Evolutionary conservation across 2,888 invertebrate species (phyloP), one percentile per base, ranked within the genome.

Genomic region (Ellobium chinense): DNA sequence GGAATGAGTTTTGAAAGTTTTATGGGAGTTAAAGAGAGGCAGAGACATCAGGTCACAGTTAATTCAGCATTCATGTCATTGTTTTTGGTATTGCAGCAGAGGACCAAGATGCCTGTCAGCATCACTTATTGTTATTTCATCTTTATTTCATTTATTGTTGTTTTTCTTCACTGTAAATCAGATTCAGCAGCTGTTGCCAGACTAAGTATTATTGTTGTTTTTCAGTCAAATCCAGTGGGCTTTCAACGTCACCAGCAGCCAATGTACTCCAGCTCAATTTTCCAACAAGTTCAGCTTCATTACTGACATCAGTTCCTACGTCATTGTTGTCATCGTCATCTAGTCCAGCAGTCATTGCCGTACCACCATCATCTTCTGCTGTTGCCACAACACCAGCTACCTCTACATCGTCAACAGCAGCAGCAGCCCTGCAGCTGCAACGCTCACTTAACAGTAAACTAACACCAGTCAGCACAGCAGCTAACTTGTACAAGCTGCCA

Each of bases 211-310:
- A n/a, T n/a, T n/a, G n/a, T n/a, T n/a, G n/a, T n/a, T 29, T 85
- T 87, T 31, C 87, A 91, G 91, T 83, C 84, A 90, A 90, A 88
- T 82, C 87, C 78, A 85, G 87, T 83, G 90, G 90, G 77, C 88
- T 92, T 84, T 91, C 91, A 85, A 91, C 91, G 18, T 89, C 90
- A 58, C 91, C 91, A 65, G 91, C 91, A 74, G 91, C 90, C 74
- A 90, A 88, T 78, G 88, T 92, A 21, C 86, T 92, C 21, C 91
- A 91, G 85, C 87, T 92, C 62, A 92, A 92, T 85, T 91, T 89
- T 85, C 91, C 92, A 56, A 82, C 91, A 62, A 87, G 86, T 65
- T 76, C 82, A 58, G 65, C 78, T 12, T 73, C 80, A 29, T 62
- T 80, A 34, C 36, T 80, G 46, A 75, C 85, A n/a, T 37, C 62